These are phyloP conservation scores for Laticauda colubrina DNA, from an alignment of 2,113 vertebrate species.

Conservation along the genomic window DNA sequence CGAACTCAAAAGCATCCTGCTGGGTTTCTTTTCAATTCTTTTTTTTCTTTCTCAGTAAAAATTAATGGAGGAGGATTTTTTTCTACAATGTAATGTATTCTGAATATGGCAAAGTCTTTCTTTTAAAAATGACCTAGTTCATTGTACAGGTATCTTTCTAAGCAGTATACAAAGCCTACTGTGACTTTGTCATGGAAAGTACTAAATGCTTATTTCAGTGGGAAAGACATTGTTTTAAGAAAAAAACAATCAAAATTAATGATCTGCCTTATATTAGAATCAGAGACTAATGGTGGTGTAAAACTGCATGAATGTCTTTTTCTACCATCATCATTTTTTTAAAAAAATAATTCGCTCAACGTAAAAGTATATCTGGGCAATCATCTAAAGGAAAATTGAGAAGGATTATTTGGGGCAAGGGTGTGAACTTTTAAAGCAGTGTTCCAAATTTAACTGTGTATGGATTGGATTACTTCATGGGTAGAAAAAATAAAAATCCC, in stretches of 20 bases:
- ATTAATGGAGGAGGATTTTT: conserved; percentile 52
- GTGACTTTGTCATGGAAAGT: conserved; percentile 66
- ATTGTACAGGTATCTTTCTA: conserved; percentile 58
- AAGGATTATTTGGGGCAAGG: conserved; percentile 37
- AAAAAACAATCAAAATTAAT: conserved; percentile 66
- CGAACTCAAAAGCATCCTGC: conserved; percentile 54
- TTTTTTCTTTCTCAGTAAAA: conserved; percentile 45
- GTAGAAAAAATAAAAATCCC: conserved; percentile 46
- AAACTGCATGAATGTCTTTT: conserved; percentile 76
- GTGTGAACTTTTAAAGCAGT: conserved; percentile 40
- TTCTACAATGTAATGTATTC: conserved; percentile 60
- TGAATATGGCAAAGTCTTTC: conserved; percentile 53
- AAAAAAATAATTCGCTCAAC: conserved; percentile 51
- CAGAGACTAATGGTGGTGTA: conserved; percentile 74
- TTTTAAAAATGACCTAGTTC: conserved; percentile 45
- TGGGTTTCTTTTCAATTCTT: conserved; percentile 41
- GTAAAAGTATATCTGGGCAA: conserved; percentile 67
- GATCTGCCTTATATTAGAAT: conserved; percentile 76
- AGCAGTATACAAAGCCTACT: conserved; percentile 47
- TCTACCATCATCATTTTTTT: conserved; percentile 62
- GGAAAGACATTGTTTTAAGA: conserved; percentile 66
- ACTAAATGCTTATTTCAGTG: conserved; percentile 63
- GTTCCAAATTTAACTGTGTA: conserved; percentile 36
- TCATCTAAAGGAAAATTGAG: conserved; percentile 57
- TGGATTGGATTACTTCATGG: conserved; percentile 63